phyloP scores from a whole-genome alignment of 30 jellyfish, hydroid and myxozoan species.

The Aurelia aurita region DNA sequence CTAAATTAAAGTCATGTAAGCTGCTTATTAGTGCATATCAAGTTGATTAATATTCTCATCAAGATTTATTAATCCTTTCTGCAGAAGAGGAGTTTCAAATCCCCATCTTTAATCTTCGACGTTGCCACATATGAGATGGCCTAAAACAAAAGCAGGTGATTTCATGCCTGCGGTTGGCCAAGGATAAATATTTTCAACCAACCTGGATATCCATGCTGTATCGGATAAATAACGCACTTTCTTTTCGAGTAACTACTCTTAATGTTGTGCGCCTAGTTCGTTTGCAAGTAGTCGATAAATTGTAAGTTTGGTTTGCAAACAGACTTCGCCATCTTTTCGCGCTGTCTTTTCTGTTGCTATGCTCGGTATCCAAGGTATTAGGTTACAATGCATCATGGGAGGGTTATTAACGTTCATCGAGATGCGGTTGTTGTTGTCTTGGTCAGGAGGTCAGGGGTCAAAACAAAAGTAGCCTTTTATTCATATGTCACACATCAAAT shows the following conservation, averaged over 20 bases:
- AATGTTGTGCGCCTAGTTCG: no score
- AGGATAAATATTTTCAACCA: slow-evolving; percentile 5
- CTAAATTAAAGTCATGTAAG: no score
- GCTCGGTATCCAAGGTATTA: slow-evolving; percentile 27
- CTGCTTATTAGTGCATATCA: no score
- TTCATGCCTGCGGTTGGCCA: slow-evolving; percentile 46
- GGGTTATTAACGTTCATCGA: no score
- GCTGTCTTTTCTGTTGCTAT: slow-evolving; percentile 30
- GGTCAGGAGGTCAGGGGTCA: no score
- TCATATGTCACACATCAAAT: no score
- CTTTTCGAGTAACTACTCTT: no score
- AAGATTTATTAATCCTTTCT: slow-evolving; percentile 1
- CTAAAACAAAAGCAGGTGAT: slow-evolving; percentile 34
- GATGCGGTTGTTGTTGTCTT: not conserved
- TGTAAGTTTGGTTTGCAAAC: slow-evolving; percentile 11
- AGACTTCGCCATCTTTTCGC: slow-evolving; percentile 62
- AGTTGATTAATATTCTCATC: no score
- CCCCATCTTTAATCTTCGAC: not conserved
- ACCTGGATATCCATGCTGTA: slow-evolving; percentile 48
- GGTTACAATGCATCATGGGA: slow-evolving; percentile 42
- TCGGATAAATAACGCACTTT: slow-evolving; percentile 1
- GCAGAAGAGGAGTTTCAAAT: not conserved
- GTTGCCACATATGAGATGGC: slow-evolving; percentile 19
- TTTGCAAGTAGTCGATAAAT: no score
- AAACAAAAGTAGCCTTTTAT: no score